Base-by-base conservation (phyloP, 92 coral and sea anemone genomes). In the Plumapathes pennacea region DNA sequence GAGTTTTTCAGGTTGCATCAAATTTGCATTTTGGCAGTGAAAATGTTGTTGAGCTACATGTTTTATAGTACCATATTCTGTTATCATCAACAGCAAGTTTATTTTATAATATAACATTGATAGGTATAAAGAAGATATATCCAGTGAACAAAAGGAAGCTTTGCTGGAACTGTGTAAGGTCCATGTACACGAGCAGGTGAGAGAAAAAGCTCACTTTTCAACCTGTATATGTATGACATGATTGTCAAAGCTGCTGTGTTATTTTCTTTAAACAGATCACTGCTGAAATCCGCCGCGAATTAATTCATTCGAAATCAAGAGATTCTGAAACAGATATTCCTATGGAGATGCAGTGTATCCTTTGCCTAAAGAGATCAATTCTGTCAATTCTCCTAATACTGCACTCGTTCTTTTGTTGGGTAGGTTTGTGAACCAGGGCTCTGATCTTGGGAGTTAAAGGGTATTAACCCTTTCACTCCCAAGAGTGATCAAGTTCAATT, bases 121-220 rank as follows among this genome's bases (percentile, higher is more conserved):
- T 60, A 92, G 98, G 43, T 92, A 92, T 41, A 92, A 92, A 38
- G 98, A 92, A 71, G 98, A 92, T 54, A 77, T 92, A 17, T 88
- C 98, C 36, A 84, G 89, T 37, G 98, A 92, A 69, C 98, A 92
- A 58, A 92, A 92, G 50, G 98, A 92, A 11, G 90, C 96, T 11
- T 59, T 92, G 47, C 50, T 92, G 64, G 98, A 92, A 43, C 76
- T 92, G 4, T 88, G 92, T 43, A 72, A 85, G 58, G 89, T 71
- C 0, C 98, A 92, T 28, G 64, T 63, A 15, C 98, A 92, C 58
- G 60, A 44, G 9, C 73, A 92, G 92, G 98, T 90, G 50, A 54
- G 32, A 2, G n/a, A n/a, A n/a, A n/a, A n/a, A n/a, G n/a, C n/a
- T n/a, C n/a, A n/a, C n/a, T n/a, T n/a, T n/a, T n/a, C n/a, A n/a